Percentiles rank a stretch among this genome's conserved stretches.
phyloP scores from a whole-genome alignment of 2,113 vertebrate species.

The Stegostoma tigrinum region DNA sequence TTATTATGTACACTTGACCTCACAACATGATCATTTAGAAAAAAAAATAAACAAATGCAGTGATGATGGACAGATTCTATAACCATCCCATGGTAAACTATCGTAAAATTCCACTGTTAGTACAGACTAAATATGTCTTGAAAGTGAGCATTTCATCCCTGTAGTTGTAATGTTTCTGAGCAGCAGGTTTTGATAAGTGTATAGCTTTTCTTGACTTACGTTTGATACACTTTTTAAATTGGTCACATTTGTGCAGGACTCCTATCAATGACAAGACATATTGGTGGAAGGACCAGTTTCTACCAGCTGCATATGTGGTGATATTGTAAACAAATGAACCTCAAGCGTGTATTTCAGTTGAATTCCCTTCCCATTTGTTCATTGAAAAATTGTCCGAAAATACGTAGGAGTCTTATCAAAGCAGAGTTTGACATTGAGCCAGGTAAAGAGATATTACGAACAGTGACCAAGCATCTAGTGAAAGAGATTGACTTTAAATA shows the following conservation, averaged over 20 bases:
- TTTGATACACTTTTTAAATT: not conserved
- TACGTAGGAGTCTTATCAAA: no score
- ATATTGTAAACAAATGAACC: not conserved
- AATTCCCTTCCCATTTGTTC: not conserved
- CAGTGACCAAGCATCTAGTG: no score
- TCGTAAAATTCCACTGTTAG: not conserved
- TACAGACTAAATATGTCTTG: not conserved
- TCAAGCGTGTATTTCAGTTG: not conserved
- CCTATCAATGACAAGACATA: not conserved
- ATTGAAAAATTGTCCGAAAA: no score
- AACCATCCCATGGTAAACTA: not conserved
- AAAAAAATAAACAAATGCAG: not conserved
- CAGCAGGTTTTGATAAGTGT: not conserved
- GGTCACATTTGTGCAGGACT: not conserved
- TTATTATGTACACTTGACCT: constrained; percentile 17
- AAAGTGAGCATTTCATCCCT: not conserved
- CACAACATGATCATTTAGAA: not conserved
- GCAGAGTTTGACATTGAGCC: no score
- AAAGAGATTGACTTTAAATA: no score
- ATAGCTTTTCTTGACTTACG: not conserved
- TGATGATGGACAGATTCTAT: not conserved
- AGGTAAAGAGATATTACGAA: no score
- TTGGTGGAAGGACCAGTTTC: not conserved
- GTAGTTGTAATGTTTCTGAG: not conserved
- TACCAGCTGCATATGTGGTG: not conserved